These are phyloP conservation scores for Motacilla alba DNA, from an alignment of 2,113 vertebrate genomes.

Conservation along the genomic window DNA sequence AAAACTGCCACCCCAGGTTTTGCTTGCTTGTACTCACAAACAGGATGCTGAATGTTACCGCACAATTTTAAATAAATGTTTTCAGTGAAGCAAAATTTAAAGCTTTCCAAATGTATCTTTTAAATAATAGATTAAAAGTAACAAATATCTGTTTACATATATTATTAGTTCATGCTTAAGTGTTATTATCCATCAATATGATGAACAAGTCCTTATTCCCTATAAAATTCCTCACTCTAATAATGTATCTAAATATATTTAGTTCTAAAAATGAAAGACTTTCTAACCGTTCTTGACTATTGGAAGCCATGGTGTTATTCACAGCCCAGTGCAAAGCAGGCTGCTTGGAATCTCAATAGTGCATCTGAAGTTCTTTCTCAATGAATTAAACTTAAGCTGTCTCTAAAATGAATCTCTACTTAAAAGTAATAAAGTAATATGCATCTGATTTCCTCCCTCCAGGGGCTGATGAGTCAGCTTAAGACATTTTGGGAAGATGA, in stretches of 20 bases:
- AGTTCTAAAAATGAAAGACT: constrained; percentile 23
- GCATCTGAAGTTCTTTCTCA: background rate
- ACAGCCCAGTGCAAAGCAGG: background rate
- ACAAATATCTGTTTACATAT: constrained; percentile 16
- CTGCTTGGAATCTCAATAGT: background rate
- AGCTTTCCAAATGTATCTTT: constrained; percentile 12
- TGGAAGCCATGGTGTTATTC: background rate
- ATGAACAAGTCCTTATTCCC: constrained; percentile 48
- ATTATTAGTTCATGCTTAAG: constrained; percentile 23
- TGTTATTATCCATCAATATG: constrained; percentile 67
- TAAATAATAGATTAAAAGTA: constrained; percentile 33
- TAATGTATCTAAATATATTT: constrained; percentile 17
- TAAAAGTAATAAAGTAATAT: background rate
- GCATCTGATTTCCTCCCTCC: constrained; percentile 12
- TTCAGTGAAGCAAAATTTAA: constrained; percentile 11
- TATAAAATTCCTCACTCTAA: constrained; percentile 9
- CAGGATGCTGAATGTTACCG: background rate
- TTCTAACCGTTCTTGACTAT: constrained; percentile 13
- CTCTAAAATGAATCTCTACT: background rate
- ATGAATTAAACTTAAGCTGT: background rate
- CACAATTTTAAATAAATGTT: background rate
- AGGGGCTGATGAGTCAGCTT: background rate
- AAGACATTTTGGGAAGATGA: background rate
- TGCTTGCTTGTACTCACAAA: background rate
- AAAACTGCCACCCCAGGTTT: background rate